Percentiles rank a stretch among this genome's conserved stretches.
phyloP scores from a whole-genome alignment of 2,113 vertebrate genomes.

The Ploceus nigricollis region DNA sequence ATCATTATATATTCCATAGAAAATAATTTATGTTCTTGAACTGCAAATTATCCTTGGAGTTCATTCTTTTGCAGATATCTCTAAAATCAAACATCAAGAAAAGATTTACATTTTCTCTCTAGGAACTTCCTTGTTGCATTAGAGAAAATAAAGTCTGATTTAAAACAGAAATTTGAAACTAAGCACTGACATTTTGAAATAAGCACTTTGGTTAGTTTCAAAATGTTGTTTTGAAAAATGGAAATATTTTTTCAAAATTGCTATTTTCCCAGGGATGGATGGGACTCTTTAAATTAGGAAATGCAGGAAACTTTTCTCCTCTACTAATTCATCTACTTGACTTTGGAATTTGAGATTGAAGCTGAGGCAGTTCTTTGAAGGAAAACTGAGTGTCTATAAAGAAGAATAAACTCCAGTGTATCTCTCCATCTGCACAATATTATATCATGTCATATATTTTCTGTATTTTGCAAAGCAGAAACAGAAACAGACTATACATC shows the following conservation, averaged over 20 bases:
- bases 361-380: neutral
- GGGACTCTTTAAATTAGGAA: neutral
- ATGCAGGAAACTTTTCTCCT: neutral
- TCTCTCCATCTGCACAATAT: neutral
- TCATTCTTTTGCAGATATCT: neutral
- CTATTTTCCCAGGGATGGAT: neutral
- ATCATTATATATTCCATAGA: neutral
- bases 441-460: neutral
- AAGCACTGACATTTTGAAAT: neutral
- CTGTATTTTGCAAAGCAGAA: neutral
- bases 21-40: neutral
- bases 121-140: neutral
- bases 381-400: neutral
- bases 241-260: neutral
- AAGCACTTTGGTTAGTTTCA: neutral
- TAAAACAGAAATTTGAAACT: neutral
- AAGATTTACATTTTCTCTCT: neutral
- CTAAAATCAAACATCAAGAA: neutral
- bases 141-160: neutral
- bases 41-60: neutral
- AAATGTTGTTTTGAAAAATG: neutral
- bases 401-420: neutral
- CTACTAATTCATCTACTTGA: neutral
- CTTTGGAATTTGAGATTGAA: neutral
- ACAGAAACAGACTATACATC: neutral